Base-by-base conservation (phyloP, 1,140 invertebrate genomes). In the Odontomachus brunneus region DNA sequence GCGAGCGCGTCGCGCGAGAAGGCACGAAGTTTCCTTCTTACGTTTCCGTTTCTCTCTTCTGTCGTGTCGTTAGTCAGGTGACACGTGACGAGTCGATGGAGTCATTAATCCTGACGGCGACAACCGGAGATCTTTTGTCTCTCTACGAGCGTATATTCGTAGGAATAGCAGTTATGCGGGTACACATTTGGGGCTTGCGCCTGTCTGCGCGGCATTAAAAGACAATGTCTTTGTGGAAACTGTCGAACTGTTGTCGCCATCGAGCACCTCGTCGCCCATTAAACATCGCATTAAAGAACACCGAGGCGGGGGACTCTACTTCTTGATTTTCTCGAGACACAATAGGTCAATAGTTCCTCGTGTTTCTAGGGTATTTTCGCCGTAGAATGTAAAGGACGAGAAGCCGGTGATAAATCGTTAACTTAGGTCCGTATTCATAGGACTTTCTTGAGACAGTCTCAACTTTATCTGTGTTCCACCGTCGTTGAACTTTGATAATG, bases 41-140 rank as follows among this genome's bases (percentile, higher is more conserved):
- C 74, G 15, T 81, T 83, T 86, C 51, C 60, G 60, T 76, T 74
- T 33, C 55, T 83, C 75, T 81, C 62, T 60, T 66, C 72, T 84
- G 80, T 84, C 66, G 66, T 63, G 84, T 90, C 89, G 84, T 88
- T 89, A 89, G 88, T 89, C 86, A 88, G 84, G 65, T 66, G 82
- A 88, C 84, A 82, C 75, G 55, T 88, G 89, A 90, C 86, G 89
- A 88, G 55, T 48, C 84, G 48, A 88, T 66, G 65, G 38, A 83
- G 29, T 88, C 89, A 89, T 89, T 89, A 89, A 90, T 90, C 75
- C 80, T 83, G 38, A 4, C 0, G 26, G 3, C 51, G 14, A 19
- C 24, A 38, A 73, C 67, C n/a, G 75, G 49, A 26, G 26, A 86
- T 86, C 74, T 84, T 82, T 89, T 85, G 88, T 84, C 84, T 62